Conservation (phyloP, 1,140 invertebrate species). For the Eumaeus atala region DNA sequence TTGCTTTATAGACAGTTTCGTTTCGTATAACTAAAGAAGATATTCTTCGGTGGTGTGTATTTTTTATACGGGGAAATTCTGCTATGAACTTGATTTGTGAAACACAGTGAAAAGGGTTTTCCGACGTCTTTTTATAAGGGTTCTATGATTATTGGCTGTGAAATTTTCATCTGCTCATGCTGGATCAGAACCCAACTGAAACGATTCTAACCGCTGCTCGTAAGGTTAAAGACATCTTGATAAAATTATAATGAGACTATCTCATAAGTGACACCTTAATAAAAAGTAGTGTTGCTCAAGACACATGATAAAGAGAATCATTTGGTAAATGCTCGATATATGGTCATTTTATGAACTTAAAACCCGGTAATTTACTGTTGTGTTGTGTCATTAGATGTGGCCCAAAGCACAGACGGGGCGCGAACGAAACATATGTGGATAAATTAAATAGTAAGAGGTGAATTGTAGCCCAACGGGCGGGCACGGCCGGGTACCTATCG, state of each 20-base stretch:
- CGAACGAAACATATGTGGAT: neutral
- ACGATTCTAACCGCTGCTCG: neutral
- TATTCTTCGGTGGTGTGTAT: too few relatives aligned
- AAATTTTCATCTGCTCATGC: too few relatives aligned
- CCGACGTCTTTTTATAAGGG: too few relatives aligned
- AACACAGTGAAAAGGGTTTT: too few relatives aligned
- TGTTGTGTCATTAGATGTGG: constrained; percentile 24
- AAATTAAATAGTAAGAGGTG: too few relatives aligned
- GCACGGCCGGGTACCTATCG: too few relatives aligned
- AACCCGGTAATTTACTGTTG: constrained; percentile 37
- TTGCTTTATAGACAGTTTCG: too few relatives aligned
- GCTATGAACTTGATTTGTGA: too few relatives aligned
- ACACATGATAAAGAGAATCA: constrained; percentile 12
- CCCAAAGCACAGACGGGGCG: constrained; percentile 26
- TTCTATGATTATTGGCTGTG: too few relatives aligned
- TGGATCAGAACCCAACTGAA: neutral
- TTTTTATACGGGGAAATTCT: too few relatives aligned
- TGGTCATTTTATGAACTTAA: constrained; percentile 38
- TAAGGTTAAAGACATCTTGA: neutral
- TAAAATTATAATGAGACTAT: neutral
- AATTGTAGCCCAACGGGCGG: too few relatives aligned
- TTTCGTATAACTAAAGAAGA: too few relatives aligned
- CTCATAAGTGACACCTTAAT: constrained; percentile 1
- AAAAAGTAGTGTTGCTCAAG: neutral
- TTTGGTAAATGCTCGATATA: constrained; percentile 27